phyloP scores from a whole-genome alignment of 2,888 invertebrate species.

The Leptodirus hochenwartii region DNA sequence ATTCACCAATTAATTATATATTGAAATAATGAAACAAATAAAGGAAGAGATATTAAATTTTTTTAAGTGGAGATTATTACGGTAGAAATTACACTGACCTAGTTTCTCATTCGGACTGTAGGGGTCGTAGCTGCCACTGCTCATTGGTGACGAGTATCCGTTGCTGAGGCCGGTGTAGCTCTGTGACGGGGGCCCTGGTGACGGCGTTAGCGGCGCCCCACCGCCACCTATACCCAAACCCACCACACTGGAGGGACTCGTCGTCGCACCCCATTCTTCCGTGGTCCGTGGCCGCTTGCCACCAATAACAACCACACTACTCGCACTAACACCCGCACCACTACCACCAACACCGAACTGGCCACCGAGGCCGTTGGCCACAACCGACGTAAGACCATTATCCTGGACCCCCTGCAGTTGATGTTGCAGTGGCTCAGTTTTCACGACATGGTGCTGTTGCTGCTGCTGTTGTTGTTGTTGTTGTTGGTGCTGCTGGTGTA shows the following conservation, averaged over 20 bases:
- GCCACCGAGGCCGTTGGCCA: constrained; percentile 19
- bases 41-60: too few species aligned
- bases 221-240: constrained; percentile 30
- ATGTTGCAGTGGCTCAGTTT: constrained; percentile 10
- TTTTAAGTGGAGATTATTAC: too few species aligned
- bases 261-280: constrained; percentile 38
- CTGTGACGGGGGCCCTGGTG: constrained; percentile 36
- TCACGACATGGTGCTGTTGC: constrained; percentile 17
- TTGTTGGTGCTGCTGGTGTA: constrained; percentile 17
- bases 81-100: constrained; percentile 57
- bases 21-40: too few species aligned
- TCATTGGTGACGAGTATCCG: constrained; percentile 74
- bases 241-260: constrained; percentile 33
- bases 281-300: constrained; percentile 17
- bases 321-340: constrained; percentile 7
- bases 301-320: constrained; percentile 12
- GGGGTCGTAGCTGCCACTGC: constrained; percentile 75
- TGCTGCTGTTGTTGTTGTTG: constrained; percentile 16
- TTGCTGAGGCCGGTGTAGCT: constrained; percentile 41
- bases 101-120: constrained; percentile 84
- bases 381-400: constrained; percentile 10
- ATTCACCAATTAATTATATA: too few species aligned
- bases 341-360: constrained; percentile 15
- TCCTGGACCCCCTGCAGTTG: constrained; percentile 12
- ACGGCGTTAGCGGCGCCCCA: constrained; percentile 40